Percentiles rank a stretch among this genome's conserved stretches.
phyloP scores from a whole-genome alignment of 2,888 invertebrate genomes.

The Melitaea athalia region DNA sequence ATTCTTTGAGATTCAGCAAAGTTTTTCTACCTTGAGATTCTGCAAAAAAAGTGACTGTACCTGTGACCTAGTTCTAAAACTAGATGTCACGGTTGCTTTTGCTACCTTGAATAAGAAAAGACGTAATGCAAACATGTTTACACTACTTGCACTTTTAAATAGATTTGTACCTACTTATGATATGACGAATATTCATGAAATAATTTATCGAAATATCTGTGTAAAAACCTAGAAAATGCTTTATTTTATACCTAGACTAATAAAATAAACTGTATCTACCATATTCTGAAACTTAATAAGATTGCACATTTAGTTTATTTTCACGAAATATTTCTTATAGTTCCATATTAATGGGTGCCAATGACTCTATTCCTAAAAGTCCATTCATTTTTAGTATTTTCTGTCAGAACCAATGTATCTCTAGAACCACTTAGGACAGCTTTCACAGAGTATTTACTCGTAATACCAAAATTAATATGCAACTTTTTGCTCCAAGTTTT shows the following conservation, averaged over 20 bases:
- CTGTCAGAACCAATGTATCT: too few species aligned
- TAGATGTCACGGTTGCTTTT: slow-evolving; percentile 63
- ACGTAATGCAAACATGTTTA: slow-evolving; percentile 10
- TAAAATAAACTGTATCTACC: not conserved
- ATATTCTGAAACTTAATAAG: not conserved
- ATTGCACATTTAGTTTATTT: too few species aligned
- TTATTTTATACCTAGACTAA: not conserved
- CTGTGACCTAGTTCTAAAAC: slow-evolving; percentile 34
- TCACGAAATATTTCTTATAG: too few species aligned
- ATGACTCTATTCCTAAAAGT: too few species aligned
- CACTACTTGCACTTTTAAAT: slow-evolving; percentile 9
- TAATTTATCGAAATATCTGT: not conserved
- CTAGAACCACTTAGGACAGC: too few species aligned
- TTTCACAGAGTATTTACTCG: too few species aligned
- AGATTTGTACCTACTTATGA: not conserved
- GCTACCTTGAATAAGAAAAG: slow-evolving; percentile 46
- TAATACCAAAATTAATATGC: too few species aligned
- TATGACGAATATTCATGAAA: not conserved
- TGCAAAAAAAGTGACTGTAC: slow-evolving; percentile 31
- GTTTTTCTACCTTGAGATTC: not conserved
- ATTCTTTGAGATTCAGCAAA: not conserved
- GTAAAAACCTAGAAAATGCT: not conserved
- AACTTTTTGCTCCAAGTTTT: not conserved
- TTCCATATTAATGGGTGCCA: too few species aligned
- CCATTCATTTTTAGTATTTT: too few species aligned